Percentiles rank a stretch among this genome's conserved stretches.
These are phyloP conservation scores for Apteryx owenii DNA, from an alignment of 2,113 vertebrate genomes.

Conservation along the genomic window DNA sequence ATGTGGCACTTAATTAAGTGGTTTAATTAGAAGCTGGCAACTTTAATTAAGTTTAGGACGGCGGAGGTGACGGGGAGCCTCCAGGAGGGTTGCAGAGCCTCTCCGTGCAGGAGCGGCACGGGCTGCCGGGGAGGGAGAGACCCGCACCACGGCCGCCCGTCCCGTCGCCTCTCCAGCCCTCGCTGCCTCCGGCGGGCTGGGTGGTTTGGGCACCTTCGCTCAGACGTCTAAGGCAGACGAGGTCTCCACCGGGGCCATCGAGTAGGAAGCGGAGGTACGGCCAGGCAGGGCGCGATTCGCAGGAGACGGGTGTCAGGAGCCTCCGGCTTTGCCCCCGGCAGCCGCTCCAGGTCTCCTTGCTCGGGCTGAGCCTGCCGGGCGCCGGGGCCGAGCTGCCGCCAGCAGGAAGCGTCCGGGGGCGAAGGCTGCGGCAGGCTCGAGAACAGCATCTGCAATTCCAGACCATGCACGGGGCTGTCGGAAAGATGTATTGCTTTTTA, in stretches of 20 bases:
- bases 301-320: neutral
- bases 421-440: neutral
- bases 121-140: neutral
- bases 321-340: neutral
- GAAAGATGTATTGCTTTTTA: constrained; percentile 63
- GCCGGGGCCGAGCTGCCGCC: neutral
- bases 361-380: neutral
- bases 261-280: neutral
- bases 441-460: constrained; percentile 51
- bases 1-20: constrained; percentile 73
- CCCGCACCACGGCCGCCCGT: neutral
- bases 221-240: neutral
- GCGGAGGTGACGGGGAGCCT: constrained; percentile 41
- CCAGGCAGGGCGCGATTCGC: neutral
- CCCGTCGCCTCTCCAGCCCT: neutral
- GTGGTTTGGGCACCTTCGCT: neutral
- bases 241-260: neutral
- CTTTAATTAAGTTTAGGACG: constrained; percentile 74
- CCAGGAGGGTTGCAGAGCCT: neutral
- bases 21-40: constrained; percentile 76
- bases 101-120: neutral
- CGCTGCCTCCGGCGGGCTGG: fast-evolving
- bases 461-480: constrained; percentile 19
- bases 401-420: neutral
- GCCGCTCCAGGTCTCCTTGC: neutral